These are phyloP conservation scores for Idris sp. DNA, from an alignment of 1,140 invertebrate genomes.

Conservation along the genomic window DNA sequence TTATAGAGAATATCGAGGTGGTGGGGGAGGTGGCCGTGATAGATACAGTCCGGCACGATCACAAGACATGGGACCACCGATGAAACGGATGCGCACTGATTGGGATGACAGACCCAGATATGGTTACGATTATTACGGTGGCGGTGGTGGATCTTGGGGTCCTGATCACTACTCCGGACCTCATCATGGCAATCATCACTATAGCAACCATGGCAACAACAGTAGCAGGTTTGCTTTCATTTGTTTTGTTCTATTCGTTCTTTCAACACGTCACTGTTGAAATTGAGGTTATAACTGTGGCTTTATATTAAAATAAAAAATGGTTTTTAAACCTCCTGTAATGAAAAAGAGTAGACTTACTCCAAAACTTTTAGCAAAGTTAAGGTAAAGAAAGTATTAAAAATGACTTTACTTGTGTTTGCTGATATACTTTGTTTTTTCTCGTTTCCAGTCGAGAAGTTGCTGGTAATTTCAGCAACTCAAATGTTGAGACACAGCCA, in stretches of 20 bases:
- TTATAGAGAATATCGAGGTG: slow-evolving; percentile 84
- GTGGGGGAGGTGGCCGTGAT: slow-evolving; percentile 78
- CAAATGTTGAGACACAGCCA: slow-evolving; percentile 86
- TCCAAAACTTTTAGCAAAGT: slow-evolving; percentile 70
- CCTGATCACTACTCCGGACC: slow-evolving; percentile 75
- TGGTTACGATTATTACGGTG: slow-evolving; percentile 76
- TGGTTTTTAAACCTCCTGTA: slow-evolving; percentile 40
- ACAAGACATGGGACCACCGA: slow-evolving; percentile 86
- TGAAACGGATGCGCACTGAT: slow-evolving; percentile 88
- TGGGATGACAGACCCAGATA: slow-evolving; percentile 82
- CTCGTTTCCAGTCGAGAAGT: slow-evolving; percentile 73
- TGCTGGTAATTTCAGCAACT: slow-evolving; percentile 76
- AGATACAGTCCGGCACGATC: slow-evolving; percentile 87
- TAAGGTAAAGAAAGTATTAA: too few relatives aligned
- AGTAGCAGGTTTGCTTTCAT: slow-evolving; percentile 71
- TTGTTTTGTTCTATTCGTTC: slow-evolving; percentile 16
- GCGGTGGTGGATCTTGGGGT: slow-evolving; percentile 71
- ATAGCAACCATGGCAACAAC: slow-evolving; percentile 78
- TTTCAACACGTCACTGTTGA: too few relatives aligned
- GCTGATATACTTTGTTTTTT: too few relatives aligned
- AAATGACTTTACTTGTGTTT: too few relatives aligned
- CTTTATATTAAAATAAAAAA: too few relatives aligned
- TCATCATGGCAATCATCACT: slow-evolving; percentile 79
- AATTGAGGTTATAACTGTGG: too few relatives aligned
- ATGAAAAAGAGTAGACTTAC: slow-evolving; percentile 71